Evolutionary conservation across 2,113 vertebrate species (phyloP).

Genomic region (Oncorhynchus tshawytscha): DNA sequence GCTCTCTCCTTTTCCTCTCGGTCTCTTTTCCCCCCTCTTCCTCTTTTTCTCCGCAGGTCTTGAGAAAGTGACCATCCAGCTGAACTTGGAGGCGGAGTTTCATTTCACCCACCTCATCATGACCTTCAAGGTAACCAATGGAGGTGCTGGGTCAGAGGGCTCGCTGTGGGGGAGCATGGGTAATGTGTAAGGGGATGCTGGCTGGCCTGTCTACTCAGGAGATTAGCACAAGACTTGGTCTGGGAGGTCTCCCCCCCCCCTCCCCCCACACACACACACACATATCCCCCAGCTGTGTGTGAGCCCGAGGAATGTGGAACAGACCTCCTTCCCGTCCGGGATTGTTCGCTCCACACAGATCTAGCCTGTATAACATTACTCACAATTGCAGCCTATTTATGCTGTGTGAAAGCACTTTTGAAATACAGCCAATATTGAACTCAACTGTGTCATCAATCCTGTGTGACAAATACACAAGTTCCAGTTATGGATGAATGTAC

Average conservation of each 20-base stretch:
- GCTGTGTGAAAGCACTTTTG: too few species aligned
- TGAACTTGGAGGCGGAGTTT: conserved; percentile 96
- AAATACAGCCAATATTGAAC: too few species aligned
- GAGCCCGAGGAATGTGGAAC: conserved; percentile 17
- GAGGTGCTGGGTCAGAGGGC: conserved; percentile 15
- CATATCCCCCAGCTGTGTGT: conserved; percentile 1
- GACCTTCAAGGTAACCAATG: conserved; percentile 92
- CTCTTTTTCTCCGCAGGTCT: conserved; percentile 71
- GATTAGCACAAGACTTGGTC: neutral
- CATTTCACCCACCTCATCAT: conserved; percentile 99
- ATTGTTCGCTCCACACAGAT: neutral
- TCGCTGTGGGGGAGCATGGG: conserved; percentile 9
- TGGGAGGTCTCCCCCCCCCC: neutral
- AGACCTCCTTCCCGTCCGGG: neutral
- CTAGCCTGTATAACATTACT: neutral
- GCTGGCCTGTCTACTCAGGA: neutral
- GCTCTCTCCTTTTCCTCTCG: neutral
- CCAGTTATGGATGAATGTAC: too few species aligned
- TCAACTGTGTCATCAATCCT: too few species aligned
- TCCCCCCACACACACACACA: conserved; percentile 1
- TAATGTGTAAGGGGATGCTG: neutral
- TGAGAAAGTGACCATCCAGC: conserved; percentile 92
- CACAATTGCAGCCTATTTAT: neutral
- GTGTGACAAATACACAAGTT: too few species aligned
- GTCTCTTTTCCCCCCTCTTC: neutral